Evolutionary conservation across 2,797 vertebrate genomes (phyloP).

Genomic region (Salarias fasciatus): DNA sequence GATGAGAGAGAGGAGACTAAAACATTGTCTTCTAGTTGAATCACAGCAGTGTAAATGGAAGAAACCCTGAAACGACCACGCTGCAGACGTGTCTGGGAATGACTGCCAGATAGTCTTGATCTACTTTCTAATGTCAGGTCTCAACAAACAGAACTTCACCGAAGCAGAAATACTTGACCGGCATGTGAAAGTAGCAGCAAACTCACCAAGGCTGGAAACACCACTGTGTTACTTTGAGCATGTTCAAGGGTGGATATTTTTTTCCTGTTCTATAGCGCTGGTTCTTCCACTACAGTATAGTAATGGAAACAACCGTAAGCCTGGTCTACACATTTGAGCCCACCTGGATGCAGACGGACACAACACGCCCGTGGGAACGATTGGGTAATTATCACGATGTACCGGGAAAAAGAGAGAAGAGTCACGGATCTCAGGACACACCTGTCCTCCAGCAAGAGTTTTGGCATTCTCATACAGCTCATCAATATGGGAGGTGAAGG

Average conservation of each 20-base stretch:
- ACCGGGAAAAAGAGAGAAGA: neutral
- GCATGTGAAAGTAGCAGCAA: constrained; percentile 19
- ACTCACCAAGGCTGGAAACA: constrained; percentile 2
- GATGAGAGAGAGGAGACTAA: no score
- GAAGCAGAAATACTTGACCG: no score
- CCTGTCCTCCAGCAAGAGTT: constrained; percentile 93
- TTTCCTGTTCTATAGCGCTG: constrained; percentile 1
- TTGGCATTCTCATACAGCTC: constrained; percentile 93
- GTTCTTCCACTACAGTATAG: no score
- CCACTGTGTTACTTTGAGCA: neutral
- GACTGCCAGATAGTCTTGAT: no score
- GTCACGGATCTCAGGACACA: constrained; percentile 68
- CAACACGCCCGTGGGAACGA: constrained; percentile 32
- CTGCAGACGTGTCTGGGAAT: no score
- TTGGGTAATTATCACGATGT: constrained; percentile 26
- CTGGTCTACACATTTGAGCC: constrained; percentile 10
- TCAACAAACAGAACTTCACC: no score
- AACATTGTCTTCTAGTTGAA: no score
- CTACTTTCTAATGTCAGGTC: no score
- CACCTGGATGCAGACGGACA: constrained; percentile 14
- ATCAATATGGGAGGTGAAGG: constrained; percentile 95
- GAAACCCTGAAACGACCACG: no score
- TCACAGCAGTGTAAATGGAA: no score
- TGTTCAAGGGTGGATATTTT: constrained; percentile 11
- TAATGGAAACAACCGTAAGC: constrained; percentile 1